phyloP scores from a whole-genome alignment of 2,113 vertebrate species.

The Hemibagrus wyckioides region DNA sequence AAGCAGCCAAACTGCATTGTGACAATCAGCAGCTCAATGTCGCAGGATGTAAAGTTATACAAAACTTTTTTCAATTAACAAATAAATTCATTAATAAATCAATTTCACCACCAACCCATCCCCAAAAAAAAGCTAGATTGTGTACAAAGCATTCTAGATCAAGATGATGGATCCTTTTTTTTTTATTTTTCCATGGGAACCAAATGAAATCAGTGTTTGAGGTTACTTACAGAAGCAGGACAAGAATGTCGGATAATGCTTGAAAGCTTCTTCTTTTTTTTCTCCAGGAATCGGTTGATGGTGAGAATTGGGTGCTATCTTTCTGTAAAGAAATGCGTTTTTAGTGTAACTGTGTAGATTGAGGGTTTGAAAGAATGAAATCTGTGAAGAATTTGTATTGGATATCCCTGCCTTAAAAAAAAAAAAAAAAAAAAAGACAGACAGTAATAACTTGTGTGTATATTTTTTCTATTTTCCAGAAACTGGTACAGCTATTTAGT shows the following conservation, averaged over 20 bases:
- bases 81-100: too few species aligned
- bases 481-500: conserved; percentile 56
- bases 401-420: conserved; percentile 68
- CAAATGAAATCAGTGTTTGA: conserved; percentile 24
- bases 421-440: conserved; percentile 52
- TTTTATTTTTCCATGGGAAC: neutral
- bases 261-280: neutral
- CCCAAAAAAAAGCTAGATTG: neutral
- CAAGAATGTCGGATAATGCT: neutral
- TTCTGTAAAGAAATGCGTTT: conserved; percentile 42
- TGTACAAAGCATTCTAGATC: neutral
- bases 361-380: conserved; percentile 58
- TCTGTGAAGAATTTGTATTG: conserved; percentile 59
- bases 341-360: conserved; percentile 42
- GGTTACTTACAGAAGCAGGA: neutral
- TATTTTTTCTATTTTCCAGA: conserved; percentile 62
- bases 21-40: conserved; percentile 40
- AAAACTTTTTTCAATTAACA: neutral
- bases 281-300: conserved; percentile 5
- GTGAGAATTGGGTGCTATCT: conserved; percentile 29
- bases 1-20: conserved; percentile 7
- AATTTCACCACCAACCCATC: too few species aligned
- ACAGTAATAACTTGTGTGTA: conserved; percentile 63
- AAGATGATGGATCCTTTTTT: neutral
- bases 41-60: neutral